These are phyloP conservation scores for Tonatia bakeri DNA, from an alignment of 2,113 vertebrate species.

Conservation along the genomic window DNA sequence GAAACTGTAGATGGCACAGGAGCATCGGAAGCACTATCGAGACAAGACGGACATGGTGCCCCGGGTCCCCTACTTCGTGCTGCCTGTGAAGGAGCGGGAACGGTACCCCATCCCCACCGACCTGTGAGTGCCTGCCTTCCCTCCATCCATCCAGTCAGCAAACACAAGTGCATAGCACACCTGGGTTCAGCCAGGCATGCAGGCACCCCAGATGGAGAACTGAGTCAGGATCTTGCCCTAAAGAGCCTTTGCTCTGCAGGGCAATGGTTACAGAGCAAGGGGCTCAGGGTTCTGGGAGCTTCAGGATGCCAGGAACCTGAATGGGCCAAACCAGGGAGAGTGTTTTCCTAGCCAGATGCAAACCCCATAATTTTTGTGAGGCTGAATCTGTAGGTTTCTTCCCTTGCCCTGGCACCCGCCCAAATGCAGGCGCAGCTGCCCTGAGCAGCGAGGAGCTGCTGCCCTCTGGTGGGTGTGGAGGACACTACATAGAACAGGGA, in stretches of 20 bases:
- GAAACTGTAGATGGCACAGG: conserved; percentile 72
- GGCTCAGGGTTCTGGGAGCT: neutral
- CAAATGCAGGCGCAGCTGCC: fast-evolving
- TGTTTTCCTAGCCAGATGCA: neutral
- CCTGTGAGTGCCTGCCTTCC: conserved; percentile 67
- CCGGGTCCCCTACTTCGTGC: conserved; percentile 75
- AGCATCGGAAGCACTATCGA: conserved; percentile 76
- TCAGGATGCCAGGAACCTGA: neutral
- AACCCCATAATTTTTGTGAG: neutral
- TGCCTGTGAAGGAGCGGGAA: conserved; percentile 73
- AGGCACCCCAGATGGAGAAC: neutral
- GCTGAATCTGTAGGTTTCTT: neutral
- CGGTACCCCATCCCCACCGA: conserved; percentile 68
- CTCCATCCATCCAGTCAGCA: neutral
- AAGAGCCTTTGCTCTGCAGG: neutral
- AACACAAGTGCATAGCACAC: neutral
- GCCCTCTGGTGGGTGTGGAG: neutral
- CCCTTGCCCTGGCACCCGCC: neutral
- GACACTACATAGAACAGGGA: neutral
- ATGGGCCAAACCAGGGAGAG: neutral
- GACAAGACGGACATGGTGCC: conserved; percentile 74
- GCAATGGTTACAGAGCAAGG: neutral
- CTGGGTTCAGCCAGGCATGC: neutral
- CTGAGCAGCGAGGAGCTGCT: neutral
- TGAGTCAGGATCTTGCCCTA: no score